These are phyloP conservation scores for Podarcis cretensis DNA, from an alignment of 2,113 vertebrate species.

Conservation along the genomic window DNA sequence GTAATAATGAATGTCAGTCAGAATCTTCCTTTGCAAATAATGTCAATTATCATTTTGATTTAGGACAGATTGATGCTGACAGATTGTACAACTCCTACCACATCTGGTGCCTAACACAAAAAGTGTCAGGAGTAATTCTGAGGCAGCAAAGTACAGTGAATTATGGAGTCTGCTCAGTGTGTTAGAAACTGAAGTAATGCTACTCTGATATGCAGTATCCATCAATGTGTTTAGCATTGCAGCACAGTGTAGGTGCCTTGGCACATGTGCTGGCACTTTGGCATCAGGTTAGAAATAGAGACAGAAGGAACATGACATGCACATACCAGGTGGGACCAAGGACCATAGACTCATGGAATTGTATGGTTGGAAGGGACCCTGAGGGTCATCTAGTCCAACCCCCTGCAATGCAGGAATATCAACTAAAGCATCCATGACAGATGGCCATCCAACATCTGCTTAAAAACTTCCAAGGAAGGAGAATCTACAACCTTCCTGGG, in stretches of 20 bases:
- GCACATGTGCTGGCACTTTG: not conserved
- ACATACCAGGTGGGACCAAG: not conserved
- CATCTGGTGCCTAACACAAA: not conserved
- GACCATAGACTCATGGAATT: too few relatives aligned
- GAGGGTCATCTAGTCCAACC: too few relatives aligned
- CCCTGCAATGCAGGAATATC: too few relatives aligned
- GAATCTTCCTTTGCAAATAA: constrained; percentile 18
- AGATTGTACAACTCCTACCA: not conserved
- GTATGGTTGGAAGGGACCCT: too few relatives aligned
- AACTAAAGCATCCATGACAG: too few relatives aligned
- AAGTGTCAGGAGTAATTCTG: not conserved
- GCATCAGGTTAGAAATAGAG: not conserved
- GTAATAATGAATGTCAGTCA: constrained; percentile 20
- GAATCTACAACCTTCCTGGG: too few relatives aligned
- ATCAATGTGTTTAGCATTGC: not conserved
- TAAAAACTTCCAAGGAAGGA: too few relatives aligned
- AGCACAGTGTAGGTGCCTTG: not conserved
- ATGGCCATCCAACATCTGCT: too few relatives aligned
- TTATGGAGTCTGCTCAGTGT: not conserved
- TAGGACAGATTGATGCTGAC: not conserved
- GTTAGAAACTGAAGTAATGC: not conserved
- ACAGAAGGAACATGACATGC: not conserved
- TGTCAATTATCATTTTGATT: not conserved
- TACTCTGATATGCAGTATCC: not conserved
- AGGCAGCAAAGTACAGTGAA: not conserved